Conservation (phyloP, 2,113 vertebrate genomes). For the Lichenostomus cassidix region DNA sequence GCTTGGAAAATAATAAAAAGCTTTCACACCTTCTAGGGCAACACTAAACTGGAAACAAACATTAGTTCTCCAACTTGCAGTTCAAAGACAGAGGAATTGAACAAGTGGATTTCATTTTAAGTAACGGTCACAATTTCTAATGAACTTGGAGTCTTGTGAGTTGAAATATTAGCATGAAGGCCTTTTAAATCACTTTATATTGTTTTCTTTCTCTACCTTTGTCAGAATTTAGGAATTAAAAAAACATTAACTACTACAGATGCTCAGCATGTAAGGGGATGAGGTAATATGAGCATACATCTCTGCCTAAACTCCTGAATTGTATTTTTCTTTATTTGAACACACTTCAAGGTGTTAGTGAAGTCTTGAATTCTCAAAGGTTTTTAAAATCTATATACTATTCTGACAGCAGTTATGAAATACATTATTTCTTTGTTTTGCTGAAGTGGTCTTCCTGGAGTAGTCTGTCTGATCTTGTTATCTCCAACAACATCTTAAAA, state of each 20-base stretch:
- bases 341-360: neutral
- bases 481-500: neutral
- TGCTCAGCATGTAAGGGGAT: neutral
- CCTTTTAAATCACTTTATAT: neutral
- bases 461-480: neutral
- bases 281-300: neutral
- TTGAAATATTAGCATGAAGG: neutral
- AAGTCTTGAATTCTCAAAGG: neutral
- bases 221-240: neutral
- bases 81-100: neutral
- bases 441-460: neutral
- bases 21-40: neutral
- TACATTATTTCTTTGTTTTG: neutral
- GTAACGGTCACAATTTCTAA: neutral
- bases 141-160: neutral
- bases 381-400: neutral
- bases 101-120: neutral
- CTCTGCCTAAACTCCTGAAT: neutral
- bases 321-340: neutral
- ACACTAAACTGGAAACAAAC: neutral
- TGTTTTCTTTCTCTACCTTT: neutral
- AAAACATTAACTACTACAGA: neutral
- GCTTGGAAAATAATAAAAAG: neutral
- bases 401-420: neutral
- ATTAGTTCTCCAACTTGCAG: neutral